These are phyloP conservation scores for Antidorcas marsupialis DNA, from an alignment of 2,113 vertebrate species.

Conservation along the genomic window DNA sequence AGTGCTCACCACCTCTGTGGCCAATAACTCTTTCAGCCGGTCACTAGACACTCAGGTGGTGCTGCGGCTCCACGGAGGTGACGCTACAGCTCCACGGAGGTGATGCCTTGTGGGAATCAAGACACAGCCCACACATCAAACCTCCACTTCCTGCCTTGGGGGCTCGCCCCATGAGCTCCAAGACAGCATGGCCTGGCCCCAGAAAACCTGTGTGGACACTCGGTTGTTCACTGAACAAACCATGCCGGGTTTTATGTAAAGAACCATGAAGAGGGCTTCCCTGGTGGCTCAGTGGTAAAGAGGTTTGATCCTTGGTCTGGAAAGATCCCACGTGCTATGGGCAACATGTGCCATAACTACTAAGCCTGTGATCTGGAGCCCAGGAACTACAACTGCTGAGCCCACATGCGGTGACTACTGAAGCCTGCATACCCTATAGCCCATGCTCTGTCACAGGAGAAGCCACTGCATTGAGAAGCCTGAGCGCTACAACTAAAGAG, in stretches of 20 bases:
- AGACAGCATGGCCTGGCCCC: not conserved
- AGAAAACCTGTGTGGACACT: not conserved
- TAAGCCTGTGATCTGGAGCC: not conserved
- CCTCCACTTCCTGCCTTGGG: not conserved
- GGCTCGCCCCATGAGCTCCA: not conserved
- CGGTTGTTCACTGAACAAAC: not conserved
- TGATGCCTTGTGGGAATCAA: not conserved
- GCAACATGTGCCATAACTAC: not conserved
- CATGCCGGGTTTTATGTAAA: not conserved
- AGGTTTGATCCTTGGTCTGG: not conserved
- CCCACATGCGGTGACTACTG: not conserved
- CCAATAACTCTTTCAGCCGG: too few species aligned
- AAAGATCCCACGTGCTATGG: not conserved
- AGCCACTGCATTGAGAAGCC: not conserved
- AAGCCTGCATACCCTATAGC: not conserved
- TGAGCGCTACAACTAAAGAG: not conserved
- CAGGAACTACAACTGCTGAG: not conserved
- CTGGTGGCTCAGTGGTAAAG: not conserved
- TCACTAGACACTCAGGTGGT: not conserved
- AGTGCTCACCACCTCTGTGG: too few species aligned
- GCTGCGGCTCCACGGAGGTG: not conserved
- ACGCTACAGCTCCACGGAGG: not conserved
- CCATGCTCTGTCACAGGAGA: not conserved
- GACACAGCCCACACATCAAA: not conserved
- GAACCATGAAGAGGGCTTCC: not conserved